phyloP scores from a whole-genome alignment of 2,888 invertebrate species.

The Cistogaster globosa region DNA sequence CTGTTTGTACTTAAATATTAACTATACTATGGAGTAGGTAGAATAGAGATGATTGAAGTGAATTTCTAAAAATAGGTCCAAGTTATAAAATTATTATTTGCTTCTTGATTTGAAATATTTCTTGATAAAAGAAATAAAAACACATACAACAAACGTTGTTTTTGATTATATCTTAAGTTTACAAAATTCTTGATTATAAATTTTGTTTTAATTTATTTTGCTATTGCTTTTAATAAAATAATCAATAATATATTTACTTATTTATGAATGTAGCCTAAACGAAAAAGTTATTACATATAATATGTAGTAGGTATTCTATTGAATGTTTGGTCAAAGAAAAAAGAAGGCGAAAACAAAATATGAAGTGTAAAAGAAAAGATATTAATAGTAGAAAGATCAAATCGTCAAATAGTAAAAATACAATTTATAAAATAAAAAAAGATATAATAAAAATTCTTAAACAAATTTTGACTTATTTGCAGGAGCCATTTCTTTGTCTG shows the following conservation, averaged over 20 bases:
- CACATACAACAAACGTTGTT: conserved; percentile 44
- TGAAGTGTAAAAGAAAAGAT: conserved; percentile 14
- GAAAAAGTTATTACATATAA: conserved; percentile 43
- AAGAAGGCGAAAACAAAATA: background rate
- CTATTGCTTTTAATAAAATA: conserved; percentile 35
- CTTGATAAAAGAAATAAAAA: conserved; percentile 17
- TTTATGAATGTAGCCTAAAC: conserved; percentile 39
- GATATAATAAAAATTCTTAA: conserved; percentile 42
- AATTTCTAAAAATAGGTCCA: background rate
- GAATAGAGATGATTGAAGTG: background rate
- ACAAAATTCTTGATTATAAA: conserved; percentile 44
- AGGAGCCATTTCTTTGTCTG: conserved; percentile 65
- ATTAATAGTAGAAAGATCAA: conserved; percentile 41
- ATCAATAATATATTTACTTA: conserved; percentile 59
- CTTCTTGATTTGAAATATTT: background rate
- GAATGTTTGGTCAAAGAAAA: conserved; percentile 24
- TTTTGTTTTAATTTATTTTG: conserved; percentile 48
- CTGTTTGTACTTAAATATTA: conserved; percentile 36
- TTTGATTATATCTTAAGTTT: conserved; percentile 60
- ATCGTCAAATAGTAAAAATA: conserved; percentile 69
- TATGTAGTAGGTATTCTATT: conserved; percentile 49
- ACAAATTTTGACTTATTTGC: conserved; percentile 58
- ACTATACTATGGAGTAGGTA: background rate
- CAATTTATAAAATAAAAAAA: conserved; percentile 56
- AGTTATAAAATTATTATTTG: background rate